These are phyloP conservation scores for Megathymus violae DNA, from an alignment of 1,140 invertebrate species.

Conservation along the genomic window DNA sequence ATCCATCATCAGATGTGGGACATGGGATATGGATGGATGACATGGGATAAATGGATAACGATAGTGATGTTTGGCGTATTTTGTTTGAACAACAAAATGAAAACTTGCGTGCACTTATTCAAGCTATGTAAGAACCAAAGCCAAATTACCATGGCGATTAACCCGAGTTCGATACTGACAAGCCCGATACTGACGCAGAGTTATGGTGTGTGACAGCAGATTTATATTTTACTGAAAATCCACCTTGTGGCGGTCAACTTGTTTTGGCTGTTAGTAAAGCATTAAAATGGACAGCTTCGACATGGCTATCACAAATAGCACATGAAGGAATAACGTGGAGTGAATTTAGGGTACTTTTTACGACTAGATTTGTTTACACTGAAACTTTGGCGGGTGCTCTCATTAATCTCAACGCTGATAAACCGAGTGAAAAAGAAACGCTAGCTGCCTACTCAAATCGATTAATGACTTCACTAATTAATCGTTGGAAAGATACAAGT, in stretches of 20 bases:
- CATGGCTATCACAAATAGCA: slow-evolving; percentile 57
- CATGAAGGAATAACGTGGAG: slow-evolving; percentile 52
- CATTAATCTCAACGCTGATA: slow-evolving; percentile 34
- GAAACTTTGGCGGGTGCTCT: slow-evolving; percentile 51
- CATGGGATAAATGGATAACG: too few relatives aligned
- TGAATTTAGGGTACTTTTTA: slow-evolving; percentile 49
- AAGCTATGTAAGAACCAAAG: too few relatives aligned
- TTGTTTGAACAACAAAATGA: too few relatives aligned
- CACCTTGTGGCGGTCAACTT: slow-evolving; percentile 34
- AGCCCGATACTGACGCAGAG: slow-evolving; percentile 27
- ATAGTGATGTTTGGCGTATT: too few relatives aligned
- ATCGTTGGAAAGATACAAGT: slow-evolving; percentile 35
- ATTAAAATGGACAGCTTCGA: slow-evolving; percentile 44
- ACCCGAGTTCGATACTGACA: too few relatives aligned
- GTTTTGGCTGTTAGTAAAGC: slow-evolving; percentile 38
- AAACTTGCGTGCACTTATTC: too few relatives aligned
- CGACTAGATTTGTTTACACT: slow-evolving; percentile 46
- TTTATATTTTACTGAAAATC: slow-evolving; percentile 36
- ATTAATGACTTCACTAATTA: slow-evolving; percentile 32
- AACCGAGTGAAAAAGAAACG: slow-evolving; percentile 43
- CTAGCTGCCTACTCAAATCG: slow-evolving; percentile 40
- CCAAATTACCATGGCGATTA: too few relatives aligned
- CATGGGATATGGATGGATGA: too few relatives aligned
- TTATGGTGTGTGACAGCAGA: slow-evolving; percentile 44
- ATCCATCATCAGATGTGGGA: too few relatives aligned